Evolutionary conservation across 1,140 invertebrate genomes (phyloP).

Genomic region (Cotesia vestalis): DNA sequence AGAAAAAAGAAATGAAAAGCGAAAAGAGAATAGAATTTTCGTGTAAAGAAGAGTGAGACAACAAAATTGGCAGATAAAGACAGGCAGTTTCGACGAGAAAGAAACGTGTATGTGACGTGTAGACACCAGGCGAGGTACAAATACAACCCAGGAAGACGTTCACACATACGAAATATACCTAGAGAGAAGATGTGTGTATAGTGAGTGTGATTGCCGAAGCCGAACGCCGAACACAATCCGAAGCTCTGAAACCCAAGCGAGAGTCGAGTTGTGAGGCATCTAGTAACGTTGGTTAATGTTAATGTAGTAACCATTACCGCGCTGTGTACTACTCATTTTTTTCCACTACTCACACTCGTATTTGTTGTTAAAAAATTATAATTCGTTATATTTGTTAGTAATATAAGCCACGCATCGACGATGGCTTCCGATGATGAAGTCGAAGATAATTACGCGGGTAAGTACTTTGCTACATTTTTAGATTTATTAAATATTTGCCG

Average conservation of each 20-base stretch:
- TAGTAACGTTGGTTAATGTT: slow-evolving; percentile 47
- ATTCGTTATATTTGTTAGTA: slow-evolving; percentile 15
- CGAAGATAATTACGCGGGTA: slow-evolving; percentile 81
- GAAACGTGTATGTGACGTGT: no score
- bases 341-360: slow-evolving; percentile 31
- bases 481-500: slow-evolving; percentile 23
- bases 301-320: slow-evolving; percentile 36
- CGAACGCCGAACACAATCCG: slow-evolving; percentile 21
- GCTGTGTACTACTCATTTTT: slow-evolving; percentile 24
- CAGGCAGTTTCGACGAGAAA: no score
- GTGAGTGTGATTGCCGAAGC: slow-evolving; percentile 39
- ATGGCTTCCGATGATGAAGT: slow-evolving; percentile 84
- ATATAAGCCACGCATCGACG: slow-evolving; percentile 37
- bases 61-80: no score
- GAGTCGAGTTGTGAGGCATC: slow-evolving; percentile 36
- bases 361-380: slow-evolving; percentile 25
- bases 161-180: not conserved
- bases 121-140: not conserved
- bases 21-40: no score
- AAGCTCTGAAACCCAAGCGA: slow-evolving; percentile 32
- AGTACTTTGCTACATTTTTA: slow-evolving; percentile 56
- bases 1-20: no score
- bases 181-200: slow-evolving; percentile 22
- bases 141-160: not conserved
- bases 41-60: no score